These are phyloP conservation scores for Diadophis punctatus DNA, from an alignment of 2,113 vertebrate genomes.

Conservation along the genomic window DNA sequence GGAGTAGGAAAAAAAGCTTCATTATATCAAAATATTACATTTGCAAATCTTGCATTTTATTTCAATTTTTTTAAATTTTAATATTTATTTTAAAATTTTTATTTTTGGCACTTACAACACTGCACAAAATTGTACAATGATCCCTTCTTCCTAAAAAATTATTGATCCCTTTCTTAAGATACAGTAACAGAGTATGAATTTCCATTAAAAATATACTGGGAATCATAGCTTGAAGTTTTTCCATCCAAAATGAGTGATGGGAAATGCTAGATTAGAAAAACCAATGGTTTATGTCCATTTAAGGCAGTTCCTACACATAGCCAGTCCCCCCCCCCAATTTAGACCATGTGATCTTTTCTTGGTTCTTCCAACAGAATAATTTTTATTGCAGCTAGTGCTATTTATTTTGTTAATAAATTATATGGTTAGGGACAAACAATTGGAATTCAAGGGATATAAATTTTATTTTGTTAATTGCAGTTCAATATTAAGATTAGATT, in stretches of 20 bases:
- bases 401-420: not conserved
- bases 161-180: not conserved
- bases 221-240: not conserved
- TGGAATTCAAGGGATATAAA: not conserved
- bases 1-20: not conserved
- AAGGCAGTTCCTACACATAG: not conserved
- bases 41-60: not conserved
- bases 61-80: not conserved
- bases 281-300: not conserved
- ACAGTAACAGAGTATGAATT: not conserved
- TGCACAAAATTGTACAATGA: not conserved
- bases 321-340: not conserved
- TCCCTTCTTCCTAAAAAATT: not conserved
- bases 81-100: not conserved
- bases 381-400: not conserved
- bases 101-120: not conserved
- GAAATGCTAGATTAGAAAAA: not conserved
- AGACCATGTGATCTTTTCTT: not conserved
- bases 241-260: not conserved
- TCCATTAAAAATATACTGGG: not conserved
- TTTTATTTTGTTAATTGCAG: not conserved
- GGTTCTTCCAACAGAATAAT: not conserved
- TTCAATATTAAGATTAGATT: not conserved
- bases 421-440: not conserved
- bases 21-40: not conserved